Base-by-base conservation (phyloP, 2,888 invertebrate species). In the Patella caerulea region DNA sequence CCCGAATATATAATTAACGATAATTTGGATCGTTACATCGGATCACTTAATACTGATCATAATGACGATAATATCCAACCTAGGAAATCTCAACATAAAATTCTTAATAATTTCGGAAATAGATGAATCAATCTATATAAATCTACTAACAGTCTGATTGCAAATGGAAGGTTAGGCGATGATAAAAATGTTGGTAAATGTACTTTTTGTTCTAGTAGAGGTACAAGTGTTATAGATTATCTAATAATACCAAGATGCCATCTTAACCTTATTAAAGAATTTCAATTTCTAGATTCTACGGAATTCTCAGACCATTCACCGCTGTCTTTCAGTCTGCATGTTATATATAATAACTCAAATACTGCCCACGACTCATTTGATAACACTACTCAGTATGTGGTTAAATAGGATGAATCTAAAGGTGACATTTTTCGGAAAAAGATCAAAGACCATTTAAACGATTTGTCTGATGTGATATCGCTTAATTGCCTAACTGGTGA, bases 201-300 rank as follows among this genome's bases (percentile, higher is more conserved):
- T 15, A 72, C 74, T 54, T 75, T 59, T 59, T n/a, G 19, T 59
- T 59, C 59, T 59, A 59, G 72, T 73, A 56, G 75, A 52, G 29
- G 24, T 69, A 56, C 65, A 11, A 75, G 75, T 73, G 24, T 55
- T 45, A 56, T 78, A 5, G 78, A 78, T 69, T 78, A 78, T 53
- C 19, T 72, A 59, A 59, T 78, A 24, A 53, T n/a, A 2, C 59
- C 56, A 29, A 69, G 19, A 70, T 19, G 59, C 5, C 9, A 17
- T 53, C 71, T 59, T 19, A 52, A 17, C 12, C 52, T 53, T 52
- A 19, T 77, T 69, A 24, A 34, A 34, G 71, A 74, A 14, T 78
- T 78, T 53, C 55, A 53, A 34, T 29, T 73, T 52, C 12, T 34
- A 24, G 73, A 69, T 53, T 77, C 71, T 54, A 70, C 73, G 11